Evolutionary conservation across 2,797 vertebrate genomes (phyloP).

Genomic region (Emys orbicularis): DNA sequence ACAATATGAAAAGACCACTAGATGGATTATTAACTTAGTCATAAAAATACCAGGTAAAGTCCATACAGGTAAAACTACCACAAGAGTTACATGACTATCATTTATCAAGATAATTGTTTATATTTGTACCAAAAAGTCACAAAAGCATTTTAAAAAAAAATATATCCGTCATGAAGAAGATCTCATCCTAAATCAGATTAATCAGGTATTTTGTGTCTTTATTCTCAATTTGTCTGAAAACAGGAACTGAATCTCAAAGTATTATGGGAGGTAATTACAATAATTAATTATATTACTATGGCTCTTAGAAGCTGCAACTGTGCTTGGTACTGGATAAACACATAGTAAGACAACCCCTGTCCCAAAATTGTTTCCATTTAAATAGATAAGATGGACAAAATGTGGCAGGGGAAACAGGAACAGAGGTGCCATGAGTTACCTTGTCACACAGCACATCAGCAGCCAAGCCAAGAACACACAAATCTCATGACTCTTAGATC

Average conservation of each 20-base stretch:
- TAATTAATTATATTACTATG: background rate
- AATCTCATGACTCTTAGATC: background rate
- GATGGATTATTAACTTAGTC: background rate
- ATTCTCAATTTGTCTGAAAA: too few species aligned
- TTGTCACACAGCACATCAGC: background rate
- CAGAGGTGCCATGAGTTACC: background rate
- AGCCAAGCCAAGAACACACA: background rate
- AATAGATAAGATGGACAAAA: background rate
- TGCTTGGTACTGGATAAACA: background rate
- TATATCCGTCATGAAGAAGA: too few species aligned
- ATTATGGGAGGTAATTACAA: background rate
- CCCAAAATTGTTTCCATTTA: background rate
- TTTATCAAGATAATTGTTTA: background rate
- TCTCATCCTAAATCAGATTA: too few species aligned
- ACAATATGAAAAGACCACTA: background rate
- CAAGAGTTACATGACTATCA: background rate
- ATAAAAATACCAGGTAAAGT: background rate
- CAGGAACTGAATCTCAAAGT: background rate
- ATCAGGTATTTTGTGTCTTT: too few species aligned
- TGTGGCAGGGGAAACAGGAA: background rate
- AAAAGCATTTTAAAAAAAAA: too few species aligned
- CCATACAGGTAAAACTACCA: background rate
- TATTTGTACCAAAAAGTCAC: background rate
- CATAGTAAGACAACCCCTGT: background rate
- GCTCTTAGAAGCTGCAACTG: background rate